Evolutionary conservation across 1,140 invertebrate species (phyloP).

Genomic region (Polypedilum vanderplanki): DNA sequence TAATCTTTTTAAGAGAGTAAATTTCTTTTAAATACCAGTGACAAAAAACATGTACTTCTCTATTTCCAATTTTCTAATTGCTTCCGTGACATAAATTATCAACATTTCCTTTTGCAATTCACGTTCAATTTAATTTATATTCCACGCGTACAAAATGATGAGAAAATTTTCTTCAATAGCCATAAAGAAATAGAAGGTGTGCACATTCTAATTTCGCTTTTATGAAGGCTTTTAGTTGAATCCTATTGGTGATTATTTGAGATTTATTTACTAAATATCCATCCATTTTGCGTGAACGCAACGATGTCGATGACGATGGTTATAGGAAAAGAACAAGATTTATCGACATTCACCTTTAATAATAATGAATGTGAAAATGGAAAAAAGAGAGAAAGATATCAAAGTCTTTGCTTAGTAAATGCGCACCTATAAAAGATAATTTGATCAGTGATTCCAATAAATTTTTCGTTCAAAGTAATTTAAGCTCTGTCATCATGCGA

Average conservation of each 20-base stretch:
- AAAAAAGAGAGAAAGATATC: neutral
- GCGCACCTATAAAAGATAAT: conserved; percentile 24
- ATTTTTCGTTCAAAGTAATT: neutral
- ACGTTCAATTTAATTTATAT: neutral
- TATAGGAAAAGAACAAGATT: neutral
- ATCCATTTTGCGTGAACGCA: neutral
- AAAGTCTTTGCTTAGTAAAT: neutral
- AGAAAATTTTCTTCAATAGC: conserved; percentile 8
- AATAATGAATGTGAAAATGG: neutral
- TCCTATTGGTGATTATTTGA: conserved; percentile 6
- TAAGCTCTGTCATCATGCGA: conserved; percentile 25
- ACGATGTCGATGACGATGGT: neutral
- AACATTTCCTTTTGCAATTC: conserved; percentile 2
- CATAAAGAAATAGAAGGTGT: neutral
- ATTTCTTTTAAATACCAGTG: too few species aligned
- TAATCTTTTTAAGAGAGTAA: too few species aligned
- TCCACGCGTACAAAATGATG: neutral
- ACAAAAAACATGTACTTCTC: neutral
- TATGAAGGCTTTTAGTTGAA: conserved; percentile 22
- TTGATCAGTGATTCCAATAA: conserved; percentile 26
- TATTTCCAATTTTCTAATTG: neutral
- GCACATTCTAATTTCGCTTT: conserved; percentile 24
- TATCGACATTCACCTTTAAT: neutral
- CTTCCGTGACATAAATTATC: conserved; percentile 13
- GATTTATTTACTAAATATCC: conserved; percentile 25